Evolutionary conservation across 1,140 invertebrate genomes (phyloP).

Genomic region (Hypothenemus hampei): DNA sequence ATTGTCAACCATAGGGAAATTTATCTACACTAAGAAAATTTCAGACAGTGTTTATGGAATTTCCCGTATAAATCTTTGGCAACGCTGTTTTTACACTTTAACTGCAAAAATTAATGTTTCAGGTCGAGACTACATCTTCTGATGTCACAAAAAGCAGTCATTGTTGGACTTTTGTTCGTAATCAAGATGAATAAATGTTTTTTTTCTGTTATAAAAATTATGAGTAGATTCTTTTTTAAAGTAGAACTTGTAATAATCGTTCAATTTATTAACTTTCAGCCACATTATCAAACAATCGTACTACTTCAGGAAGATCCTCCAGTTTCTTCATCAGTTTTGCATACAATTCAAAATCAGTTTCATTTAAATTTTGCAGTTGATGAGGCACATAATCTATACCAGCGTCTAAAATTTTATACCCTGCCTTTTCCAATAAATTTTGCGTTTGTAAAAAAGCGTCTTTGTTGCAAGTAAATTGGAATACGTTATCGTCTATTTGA

Average conservation of each 20-base stretch:
- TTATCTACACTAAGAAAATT: no score
- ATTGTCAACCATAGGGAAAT: no score
- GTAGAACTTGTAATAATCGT: no score
- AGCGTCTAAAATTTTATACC: constrained; percentile 48
- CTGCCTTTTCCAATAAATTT: constrained; percentile 42
- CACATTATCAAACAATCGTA: constrained; percentile 52
- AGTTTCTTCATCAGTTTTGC: constrained; percentile 47
- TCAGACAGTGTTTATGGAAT: no score
- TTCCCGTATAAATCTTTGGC: no score
- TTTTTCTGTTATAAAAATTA: no score
- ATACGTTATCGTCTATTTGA: constrained; percentile 44
- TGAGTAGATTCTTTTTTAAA: no score
- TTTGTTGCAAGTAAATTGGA: constrained; percentile 48
- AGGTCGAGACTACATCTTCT: no score
- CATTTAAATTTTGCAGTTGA: constrained; percentile 41
- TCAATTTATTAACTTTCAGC: constrained; percentile 36
- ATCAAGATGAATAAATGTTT: not conserved
- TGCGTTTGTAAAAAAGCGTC: constrained; percentile 38
- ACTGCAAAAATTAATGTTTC: no score
- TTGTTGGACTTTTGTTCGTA: not conserved
- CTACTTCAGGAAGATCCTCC: constrained; percentile 47
- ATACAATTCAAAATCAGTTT: constrained; percentile 45
- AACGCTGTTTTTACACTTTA: no score
- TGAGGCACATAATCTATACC: constrained; percentile 49
- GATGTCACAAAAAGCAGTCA: no score